Evolutionary conservation across 2,113 vertebrate species (phyloP).

Genomic region (Aegithalos caudatus): DNA sequence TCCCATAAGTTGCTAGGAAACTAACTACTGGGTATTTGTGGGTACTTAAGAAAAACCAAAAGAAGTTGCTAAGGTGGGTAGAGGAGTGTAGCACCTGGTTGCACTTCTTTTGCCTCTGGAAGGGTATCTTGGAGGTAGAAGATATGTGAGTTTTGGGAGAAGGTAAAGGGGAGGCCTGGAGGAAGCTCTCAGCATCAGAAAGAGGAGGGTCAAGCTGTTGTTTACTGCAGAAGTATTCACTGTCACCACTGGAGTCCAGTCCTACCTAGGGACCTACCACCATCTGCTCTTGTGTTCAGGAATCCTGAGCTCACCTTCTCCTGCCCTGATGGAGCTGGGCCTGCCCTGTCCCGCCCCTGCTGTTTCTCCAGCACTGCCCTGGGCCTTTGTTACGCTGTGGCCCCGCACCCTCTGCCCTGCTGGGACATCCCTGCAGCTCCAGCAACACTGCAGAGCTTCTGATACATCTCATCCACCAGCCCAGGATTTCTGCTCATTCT

Average conservation of each 20-base stretch:
- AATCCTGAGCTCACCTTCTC: not conserved
- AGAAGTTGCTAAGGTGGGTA: not conserved
- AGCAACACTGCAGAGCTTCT: not conserved
- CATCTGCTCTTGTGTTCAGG: not conserved
- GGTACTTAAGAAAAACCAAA: not conserved
- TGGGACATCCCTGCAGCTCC: no score
- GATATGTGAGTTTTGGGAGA: not conserved
- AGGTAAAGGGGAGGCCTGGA: not conserved
- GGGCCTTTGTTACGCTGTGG: no score
- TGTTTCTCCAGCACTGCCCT: no score
- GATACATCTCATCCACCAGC: not conserved
- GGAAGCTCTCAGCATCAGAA: not conserved
- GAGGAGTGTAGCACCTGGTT: not conserved
- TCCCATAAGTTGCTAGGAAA: not conserved
- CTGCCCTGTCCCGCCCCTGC: no score
- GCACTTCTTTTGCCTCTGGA: not conserved
- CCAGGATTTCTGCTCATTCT: not conserved
- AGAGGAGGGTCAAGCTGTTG: not conserved
- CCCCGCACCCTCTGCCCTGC: no score
- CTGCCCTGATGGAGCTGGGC: not conserved
- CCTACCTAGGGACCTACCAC: not conserved
- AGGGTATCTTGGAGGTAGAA: not conserved
- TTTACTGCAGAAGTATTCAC: not conserved
- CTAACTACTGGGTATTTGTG: not conserved
- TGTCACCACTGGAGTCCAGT: not conserved